Evolutionary conservation across 2,797 vertebrate genomes (phyloP), one percentile per base, ranked within the genome.

Genomic region (Tangara arthus): DNA sequence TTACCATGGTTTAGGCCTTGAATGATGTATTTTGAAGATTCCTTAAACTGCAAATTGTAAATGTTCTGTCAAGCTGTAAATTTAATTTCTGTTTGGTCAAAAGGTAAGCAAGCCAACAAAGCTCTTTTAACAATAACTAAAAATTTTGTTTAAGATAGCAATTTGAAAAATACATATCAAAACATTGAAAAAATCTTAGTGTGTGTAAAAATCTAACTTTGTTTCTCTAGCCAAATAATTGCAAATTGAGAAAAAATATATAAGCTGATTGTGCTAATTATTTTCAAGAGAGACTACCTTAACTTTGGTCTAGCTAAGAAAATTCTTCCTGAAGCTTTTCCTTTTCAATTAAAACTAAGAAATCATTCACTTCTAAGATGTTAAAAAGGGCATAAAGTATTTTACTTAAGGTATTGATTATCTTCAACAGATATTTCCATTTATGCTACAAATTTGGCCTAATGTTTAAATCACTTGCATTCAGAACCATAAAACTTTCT

Each of bases 1-100:
- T 16, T 41, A 11, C 4, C 0, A 0, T 24, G 26, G 57, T 76
- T 83, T 32, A 12, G 32, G 35, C 57, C 35, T 86, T 49, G 5
- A 83, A 35, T 53, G 1, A 30, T 42, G 3, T 50, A 50, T 81
- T 77, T 78, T n/a, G 53, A 49, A 41, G 42, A 52, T 71, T 68
- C 15, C n/a, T 73, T 66, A 71, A 81, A 35, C 5, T 63, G 30
- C 4, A 57, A 78, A 39, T 34, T 57, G 8, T 60, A 41, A 65
- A 50, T 49, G 9, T 88, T 55, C n/a, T 94, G 65, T 3, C n/a
- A 71, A 61, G 15, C 32, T 78, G 3, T 69, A 75, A 63, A 70
- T 82, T 76, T 80, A 69, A 10, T 47, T 77, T 20, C 47, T 41
- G 3, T 76, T 82, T 75, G 24, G 6, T 53, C 30, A 57, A 82